Conservation (phyloP, 2,113 vertebrate genomes). For the Dromiciops gliroides region DNA sequence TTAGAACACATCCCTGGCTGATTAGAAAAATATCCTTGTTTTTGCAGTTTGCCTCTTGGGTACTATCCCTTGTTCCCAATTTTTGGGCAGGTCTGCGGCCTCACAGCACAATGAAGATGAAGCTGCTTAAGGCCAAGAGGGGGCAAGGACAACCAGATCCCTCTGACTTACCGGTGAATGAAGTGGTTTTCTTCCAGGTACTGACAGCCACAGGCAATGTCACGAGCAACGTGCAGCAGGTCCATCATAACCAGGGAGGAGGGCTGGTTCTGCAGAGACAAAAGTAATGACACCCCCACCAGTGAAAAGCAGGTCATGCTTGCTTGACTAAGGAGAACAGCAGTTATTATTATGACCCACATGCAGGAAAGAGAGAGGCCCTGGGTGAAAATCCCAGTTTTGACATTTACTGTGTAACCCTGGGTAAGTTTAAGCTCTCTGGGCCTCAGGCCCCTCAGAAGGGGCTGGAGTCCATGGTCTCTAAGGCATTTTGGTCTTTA, state of each 20-base stretch:
- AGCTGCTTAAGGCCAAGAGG: neutral
- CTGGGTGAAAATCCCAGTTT: neutral
- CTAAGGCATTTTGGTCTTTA: neutral
- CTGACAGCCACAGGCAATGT: constrained; percentile 97
- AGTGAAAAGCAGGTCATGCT: neutral
- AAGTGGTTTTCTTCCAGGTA: constrained; percentile 99
- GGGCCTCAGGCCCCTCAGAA: neutral
- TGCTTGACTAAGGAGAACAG: neutral
- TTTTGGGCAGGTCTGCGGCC: neutral
- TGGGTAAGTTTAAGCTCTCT: neutral
- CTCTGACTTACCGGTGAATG: constrained; percentile 92
- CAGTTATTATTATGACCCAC: neutral
- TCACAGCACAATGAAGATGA: accelerated
- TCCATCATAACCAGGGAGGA: constrained; percentile 97
- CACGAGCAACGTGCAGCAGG: constrained; percentile 94
- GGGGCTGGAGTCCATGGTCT: neutral
- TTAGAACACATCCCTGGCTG: neutral
- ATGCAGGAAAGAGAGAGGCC: neutral
- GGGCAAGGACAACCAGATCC: neutral
- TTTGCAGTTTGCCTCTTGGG: neutral
- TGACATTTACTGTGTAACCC: neutral
- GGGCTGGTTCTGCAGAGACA: constrained; percentile 89
- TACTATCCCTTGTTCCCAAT: neutral
- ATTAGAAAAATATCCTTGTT: neutral
- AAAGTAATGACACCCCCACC: neutral